Conservation (phyloP, 2,113 vertebrate species). For the Sapayoa aenigma region DNA sequence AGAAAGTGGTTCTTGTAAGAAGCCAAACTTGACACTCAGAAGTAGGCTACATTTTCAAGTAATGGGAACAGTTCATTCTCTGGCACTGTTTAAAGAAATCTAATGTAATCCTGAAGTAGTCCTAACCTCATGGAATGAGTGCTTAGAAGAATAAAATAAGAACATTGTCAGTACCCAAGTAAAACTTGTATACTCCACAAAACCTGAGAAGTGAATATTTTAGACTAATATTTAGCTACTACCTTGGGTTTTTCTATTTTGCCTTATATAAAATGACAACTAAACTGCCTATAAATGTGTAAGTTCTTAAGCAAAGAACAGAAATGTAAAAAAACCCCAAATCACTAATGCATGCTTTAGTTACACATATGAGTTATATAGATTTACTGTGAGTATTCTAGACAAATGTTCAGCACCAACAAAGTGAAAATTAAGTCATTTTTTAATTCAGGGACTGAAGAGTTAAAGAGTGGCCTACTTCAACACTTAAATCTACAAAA, state of each 20-base stretch:
- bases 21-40: not conserved
- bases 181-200: not conserved
- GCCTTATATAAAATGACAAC: not conserved
- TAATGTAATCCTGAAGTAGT: not conserved
- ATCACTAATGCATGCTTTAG: not conserved
- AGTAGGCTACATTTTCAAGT: not conserved
- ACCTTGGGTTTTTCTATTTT: not conserved
- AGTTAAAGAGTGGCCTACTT: constrained; percentile 65
- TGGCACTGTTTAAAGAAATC: not conserved
- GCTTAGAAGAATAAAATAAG: not conserved
- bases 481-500: constrained; percentile 36
- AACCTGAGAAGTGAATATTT: not conserved
- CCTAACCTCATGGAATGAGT: not conserved
- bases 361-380: not conserved
- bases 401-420: not conserved
- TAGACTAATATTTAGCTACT: not conserved
- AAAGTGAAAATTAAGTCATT: not conserved
- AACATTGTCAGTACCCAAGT: not conserved
- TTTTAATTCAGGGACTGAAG: constrained; percentile 7
- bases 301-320: not conserved
- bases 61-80: not conserved
- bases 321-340: not conserved
- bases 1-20: not conserved
- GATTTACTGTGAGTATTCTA: not conserved
- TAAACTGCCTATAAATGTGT: not conserved